These are phyloP conservation scores for Agapornis canus DNA, from an alignment of 2,797 vertebrate species.

Conservation along the genomic window DNA sequence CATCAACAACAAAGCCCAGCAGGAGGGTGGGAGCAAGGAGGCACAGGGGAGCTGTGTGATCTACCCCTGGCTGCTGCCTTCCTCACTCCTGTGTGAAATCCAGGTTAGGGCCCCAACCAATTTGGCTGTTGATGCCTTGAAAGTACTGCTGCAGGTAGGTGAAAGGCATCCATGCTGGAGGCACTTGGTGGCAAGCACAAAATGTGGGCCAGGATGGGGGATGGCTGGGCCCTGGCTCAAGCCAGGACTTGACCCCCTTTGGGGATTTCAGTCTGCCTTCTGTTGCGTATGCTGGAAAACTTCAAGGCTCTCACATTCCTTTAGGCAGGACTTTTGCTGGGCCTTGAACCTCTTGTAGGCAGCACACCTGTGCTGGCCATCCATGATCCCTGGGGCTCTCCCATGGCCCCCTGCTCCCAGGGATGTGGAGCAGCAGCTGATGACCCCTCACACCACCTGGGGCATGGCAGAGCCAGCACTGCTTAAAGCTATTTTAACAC, in stretches of 20 bases:
- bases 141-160: accelerated
- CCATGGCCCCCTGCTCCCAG: accelerated
- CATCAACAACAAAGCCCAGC: neutral
- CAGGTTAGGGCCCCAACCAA: accelerated
- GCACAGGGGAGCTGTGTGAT: neutral
- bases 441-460: accelerated
- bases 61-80: neutral
- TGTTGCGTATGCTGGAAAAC: neutral
- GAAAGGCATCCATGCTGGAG: accelerated
- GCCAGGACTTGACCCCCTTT: neutral
- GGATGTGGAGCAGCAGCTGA: accelerated
- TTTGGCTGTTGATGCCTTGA: accelerated
- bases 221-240: accelerated
- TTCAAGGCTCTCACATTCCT: neutral
- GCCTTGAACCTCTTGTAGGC: neutral
- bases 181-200: neutral
- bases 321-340: neutral
- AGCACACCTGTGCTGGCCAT: neutral
- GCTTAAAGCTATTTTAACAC: neutral
- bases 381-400: accelerated
- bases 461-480: accelerated
- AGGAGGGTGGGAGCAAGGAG: neutral
- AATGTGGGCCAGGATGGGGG: accelerated
- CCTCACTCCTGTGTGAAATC: neutral
- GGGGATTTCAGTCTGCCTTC: neutral